A percentile compares a stretch with the other conserved stretches of the same genome.
Conservation (phyloP, 2,113 vertebrate genomes). For the Syngnathus floridae region DNA sequence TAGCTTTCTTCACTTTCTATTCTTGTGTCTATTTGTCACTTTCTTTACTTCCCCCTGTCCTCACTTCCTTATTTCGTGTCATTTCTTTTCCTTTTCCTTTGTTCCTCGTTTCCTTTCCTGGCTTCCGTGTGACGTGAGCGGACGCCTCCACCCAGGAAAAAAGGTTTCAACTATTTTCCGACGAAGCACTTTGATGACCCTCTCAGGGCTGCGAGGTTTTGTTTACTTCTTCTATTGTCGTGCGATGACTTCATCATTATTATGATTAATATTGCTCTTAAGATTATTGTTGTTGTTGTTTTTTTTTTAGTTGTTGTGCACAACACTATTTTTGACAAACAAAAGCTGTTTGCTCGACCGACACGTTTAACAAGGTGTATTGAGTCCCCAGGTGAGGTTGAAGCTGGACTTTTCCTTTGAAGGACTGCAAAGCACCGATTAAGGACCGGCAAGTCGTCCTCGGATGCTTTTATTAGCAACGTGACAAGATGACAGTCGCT, state of each 20-base stretch:
- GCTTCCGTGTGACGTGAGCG: not conserved
- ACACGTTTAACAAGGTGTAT: not conserved
- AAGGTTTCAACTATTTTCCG: slow-evolving; percentile 6
- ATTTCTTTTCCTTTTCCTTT: not conserved
- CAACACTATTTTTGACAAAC: not conserved
- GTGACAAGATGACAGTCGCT: too few relatives aligned
- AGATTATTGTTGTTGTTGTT: not conserved
- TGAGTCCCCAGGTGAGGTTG: not conserved
- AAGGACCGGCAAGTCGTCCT: not conserved
- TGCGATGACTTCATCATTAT: not conserved
- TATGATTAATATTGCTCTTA: not conserved
- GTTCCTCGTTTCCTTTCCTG: not conserved
- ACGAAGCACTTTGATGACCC: slow-evolving; percentile 61
- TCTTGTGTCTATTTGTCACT: too few relatives aligned
- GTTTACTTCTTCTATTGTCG: slow-evolving; percentile 29
- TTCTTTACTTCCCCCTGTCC: not conserved
- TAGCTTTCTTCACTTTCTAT: not conserved
- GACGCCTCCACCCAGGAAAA: not conserved
- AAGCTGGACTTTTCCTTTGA: slow-evolving; percentile 1
- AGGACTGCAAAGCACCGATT: not conserved
- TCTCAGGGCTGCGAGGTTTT: slow-evolving; percentile 61
- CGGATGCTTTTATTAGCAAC: too few relatives aligned
- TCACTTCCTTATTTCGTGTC: not conserved
- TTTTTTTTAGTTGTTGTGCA: not conserved
- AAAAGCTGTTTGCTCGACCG: not conserved